Evolutionary conservation across 2,797 vertebrate genomes (phyloP).

Genomic region (Mustela erminea): DNA sequence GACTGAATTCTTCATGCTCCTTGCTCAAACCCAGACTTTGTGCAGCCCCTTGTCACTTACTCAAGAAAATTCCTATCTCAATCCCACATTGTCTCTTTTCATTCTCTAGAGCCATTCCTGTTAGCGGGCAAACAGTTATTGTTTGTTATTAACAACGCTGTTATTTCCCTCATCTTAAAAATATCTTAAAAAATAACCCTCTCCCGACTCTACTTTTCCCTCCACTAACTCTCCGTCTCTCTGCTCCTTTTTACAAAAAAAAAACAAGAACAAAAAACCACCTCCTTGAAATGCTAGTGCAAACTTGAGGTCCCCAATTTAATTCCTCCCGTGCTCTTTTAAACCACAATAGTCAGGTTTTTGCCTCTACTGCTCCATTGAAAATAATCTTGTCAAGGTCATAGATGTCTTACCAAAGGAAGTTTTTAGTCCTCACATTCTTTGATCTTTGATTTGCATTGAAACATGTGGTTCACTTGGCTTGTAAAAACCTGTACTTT

Average conservation of each 20-base stretch:
- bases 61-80: background rate
- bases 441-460: conserved; percentile 35
- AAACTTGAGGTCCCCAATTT: background rate
- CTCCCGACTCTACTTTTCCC: background rate
- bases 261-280: background rate
- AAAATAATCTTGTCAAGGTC: background rate
- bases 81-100: background rate
- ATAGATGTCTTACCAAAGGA: background rate
- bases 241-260: background rate
- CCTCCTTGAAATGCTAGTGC: background rate
- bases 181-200: conserved; percentile 2
- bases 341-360: background rate
- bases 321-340: background rate
- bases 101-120: background rate
- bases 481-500: background rate
- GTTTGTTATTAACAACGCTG: background rate
- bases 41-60: background rate
- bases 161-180: background rate
- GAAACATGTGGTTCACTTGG: background rate
- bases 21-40: background rate
- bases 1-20: background rate
- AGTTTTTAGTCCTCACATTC: background rate
- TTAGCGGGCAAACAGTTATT: background rate
- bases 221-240: background rate
- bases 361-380: background rate